phyloP scores from a whole-genome alignment of 2,888 invertebrate species.

The Caenorhabditis becei region DNA sequence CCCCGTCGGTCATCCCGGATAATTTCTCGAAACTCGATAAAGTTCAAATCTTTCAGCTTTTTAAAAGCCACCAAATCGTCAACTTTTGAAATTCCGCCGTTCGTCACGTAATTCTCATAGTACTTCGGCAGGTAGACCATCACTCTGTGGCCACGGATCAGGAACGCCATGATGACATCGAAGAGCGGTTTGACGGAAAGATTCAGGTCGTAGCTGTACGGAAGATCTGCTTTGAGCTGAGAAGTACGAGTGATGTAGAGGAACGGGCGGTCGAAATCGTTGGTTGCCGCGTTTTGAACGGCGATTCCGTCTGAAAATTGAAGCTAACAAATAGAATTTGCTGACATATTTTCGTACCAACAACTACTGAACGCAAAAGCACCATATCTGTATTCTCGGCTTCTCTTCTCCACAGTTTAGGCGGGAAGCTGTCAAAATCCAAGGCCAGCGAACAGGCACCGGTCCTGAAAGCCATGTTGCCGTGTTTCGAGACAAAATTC shows the following conservation, averaged over 20 bases:
- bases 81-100: constrained; percentile 34
- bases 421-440: constrained; percentile 25
- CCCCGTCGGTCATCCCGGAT: too few species aligned
- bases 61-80: constrained; percentile 40
- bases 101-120: constrained; percentile 28
- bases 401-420: constrained; percentile 7
- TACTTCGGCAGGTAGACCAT: constrained; percentile 35
- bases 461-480: background rate
- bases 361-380: constrained; percentile 32
- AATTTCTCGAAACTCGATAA: constrained; percentile 32
- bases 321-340: background rate
- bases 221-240: too few species aligned
- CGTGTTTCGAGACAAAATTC: too few species aligned
- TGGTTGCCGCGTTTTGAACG: constrained; percentile 6
- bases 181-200: constrained; percentile 41
- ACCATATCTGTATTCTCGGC: background rate
- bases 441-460: constrained; percentile 25
- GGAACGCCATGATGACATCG: constrained; percentile 36
- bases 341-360: constrained; percentile 32
- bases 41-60: constrained; percentile 12
- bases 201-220: background rate
- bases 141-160: constrained; percentile 48
- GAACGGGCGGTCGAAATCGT: background rate
- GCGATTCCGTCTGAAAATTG: constrained; percentile 50
- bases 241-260: background rate